Base-by-base conservation (phyloP, 1,140 invertebrate genomes). In the Dufourea novaeangliae region DNA sequence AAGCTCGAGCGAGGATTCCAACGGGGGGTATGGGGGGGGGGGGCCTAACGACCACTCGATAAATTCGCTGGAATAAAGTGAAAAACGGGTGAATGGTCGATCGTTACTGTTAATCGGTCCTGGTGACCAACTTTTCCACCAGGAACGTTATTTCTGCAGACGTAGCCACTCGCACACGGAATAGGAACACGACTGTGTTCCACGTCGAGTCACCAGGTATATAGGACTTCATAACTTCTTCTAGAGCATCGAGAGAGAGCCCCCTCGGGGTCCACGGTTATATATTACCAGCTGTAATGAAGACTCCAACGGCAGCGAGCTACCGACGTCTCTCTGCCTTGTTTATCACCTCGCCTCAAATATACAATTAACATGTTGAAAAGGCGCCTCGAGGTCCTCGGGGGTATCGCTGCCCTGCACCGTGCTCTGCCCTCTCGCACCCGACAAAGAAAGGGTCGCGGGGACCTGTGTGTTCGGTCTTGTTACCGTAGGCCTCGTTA, bases 311-410 rank as follows among this genome's bases (percentile, higher is more conserved):
- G 69, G 74, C 76, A 67, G 66, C 71, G 59, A 72, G 84, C 84
- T 80, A 80, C 82, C 77, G 78, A 77, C 77, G 57, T n/a, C n/a
- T n/a, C n/a, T n/a, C 75, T 34, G 69, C 67, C 82, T 87, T 88
- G 80, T 87, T 86, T 87, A 87, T 88, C 84, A 68, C 70, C 80
- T 86, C 84, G 70, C 77, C 84, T 87, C 82, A 87, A 87, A 86
- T 87, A 87, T 88, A 88, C 83, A 87, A 87, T 87, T 87, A 87
- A 87, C 86, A 84, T 85, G 85, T 86, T 85, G 83, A 86, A 83
- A 86, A 83, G 71, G 20, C 73, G 78, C 73, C 71, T n/a, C 67
- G 39, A 71, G 79, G 66, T 64, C 20, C 64, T 22, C 22, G 68
- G 54, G 54, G 54, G 54, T 54, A 78, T 64, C 69, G 44, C 46